Evolutionary conservation across 2,113 vertebrate genomes (phyloP), one percentile per base, ranked within the genome.

Genomic region (Anas platyrhynchos): DNA sequence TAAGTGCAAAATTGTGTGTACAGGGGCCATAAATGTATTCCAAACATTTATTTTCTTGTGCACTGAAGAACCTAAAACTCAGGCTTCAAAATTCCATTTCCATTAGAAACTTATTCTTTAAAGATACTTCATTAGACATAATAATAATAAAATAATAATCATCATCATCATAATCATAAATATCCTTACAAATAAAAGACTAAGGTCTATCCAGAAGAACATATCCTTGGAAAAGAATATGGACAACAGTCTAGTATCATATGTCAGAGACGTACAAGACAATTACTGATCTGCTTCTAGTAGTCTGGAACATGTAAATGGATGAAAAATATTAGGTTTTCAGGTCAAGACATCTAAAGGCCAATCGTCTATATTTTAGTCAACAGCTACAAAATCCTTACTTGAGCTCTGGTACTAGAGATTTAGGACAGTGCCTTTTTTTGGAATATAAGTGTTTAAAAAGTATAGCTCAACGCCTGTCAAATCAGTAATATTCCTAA

Each of bases 361-460:
- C 43, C 5, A 48, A 26, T 4, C 34, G 32, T 31, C 3, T 50
- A 48, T 22, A 23, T 50, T 92, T 78, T n/a, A 59, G 18, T 52
- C 17, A 14, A 4, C 9, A 63, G 55, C 10, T 5, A 56, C 68
- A 38, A 48, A 88, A 52, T 1, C 7, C 12, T 62, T 8, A 74
- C 4, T 36, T 73, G 44, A 69, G 38, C 34, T 74, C 13, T 18
- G 14, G 31, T 6, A 27, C 16, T 27, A 50, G 6, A 94, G n/a
- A 84, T 38, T 31, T 31, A 56, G 20, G 6, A 41, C 0, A 0
- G 48, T 16, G 31, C 1, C 12, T 55, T 7, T 13, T 92, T 41
- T 34, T 29, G 54, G 13, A 89, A 59, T 5, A 77, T 7, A 62
- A 67, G 21, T 2, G 3, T 56, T 31, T 44, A 29, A 75, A 32